Evolutionary conservation across 2,797 vertebrate species (phyloP).

Genomic region (Chiroxiphia lanceolata): DNA sequence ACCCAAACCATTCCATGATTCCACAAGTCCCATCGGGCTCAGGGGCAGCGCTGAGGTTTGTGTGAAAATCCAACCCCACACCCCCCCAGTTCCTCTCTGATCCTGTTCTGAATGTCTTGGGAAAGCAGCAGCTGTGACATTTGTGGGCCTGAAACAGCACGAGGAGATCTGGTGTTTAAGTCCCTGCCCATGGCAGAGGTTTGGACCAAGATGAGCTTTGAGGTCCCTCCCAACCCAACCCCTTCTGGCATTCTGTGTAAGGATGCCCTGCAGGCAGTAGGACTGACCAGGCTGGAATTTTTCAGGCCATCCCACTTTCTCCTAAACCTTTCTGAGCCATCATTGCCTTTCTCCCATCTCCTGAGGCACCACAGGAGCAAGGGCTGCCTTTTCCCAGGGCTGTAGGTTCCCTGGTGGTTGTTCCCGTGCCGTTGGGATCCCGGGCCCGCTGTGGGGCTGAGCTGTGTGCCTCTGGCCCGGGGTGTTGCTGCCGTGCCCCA

Average conservation of each 20-base stretch:
- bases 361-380: accelerated
- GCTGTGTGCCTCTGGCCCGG: accelerated
- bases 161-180: no score
- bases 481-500: accelerated
- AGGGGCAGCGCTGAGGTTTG: no score
- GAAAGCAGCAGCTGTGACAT: no score
- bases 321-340: accelerated
- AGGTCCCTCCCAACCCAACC: not conserved
- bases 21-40: no score
- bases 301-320: not conserved
- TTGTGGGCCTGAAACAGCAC: no score
- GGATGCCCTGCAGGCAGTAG: not conserved
- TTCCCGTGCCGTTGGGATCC: accelerated
- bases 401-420: no score
- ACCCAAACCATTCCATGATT: not conserved
- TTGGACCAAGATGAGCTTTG: accelerated
- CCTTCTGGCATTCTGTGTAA: not conserved
- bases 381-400: not conserved
- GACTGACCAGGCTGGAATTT: not conserved
- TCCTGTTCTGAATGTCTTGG: no score
- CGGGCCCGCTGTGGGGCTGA: not conserved
- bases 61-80: no score
- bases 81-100: no score
- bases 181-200: not conserved
- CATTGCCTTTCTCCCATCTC: accelerated